Conservation (phyloP, 2,113 vertebrate species). For the Ceyx melanurus region DNA sequence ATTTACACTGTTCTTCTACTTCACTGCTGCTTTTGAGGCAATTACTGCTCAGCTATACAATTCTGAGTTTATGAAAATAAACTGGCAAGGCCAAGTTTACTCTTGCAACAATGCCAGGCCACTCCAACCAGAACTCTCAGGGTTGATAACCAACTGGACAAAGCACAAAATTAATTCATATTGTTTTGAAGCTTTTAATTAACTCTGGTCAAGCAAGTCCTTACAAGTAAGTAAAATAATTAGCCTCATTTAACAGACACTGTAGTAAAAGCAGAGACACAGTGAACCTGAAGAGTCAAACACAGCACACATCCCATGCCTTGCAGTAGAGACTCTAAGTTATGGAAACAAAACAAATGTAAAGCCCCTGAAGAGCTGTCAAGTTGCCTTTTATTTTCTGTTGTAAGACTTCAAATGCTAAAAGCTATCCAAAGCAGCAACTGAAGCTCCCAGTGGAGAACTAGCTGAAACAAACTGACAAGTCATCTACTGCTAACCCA, state of each 20-base stretch:
- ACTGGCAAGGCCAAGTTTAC: conserved; percentile 16
- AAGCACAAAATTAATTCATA: conserved; percentile 9
- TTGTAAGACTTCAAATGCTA: neutral
- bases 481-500: neutral
- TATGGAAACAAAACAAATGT: neutral
- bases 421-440: neutral
- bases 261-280: neutral
- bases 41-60: neutral
- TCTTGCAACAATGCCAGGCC: neutral
- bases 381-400: neutral
- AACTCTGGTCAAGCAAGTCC: conserved; percentile 42
- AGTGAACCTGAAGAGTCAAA: neutral
- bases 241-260: conserved; percentile 13
- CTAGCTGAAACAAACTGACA: neutral
- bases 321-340: neutral
- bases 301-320: neutral
- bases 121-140: neutral
- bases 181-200: conserved; percentile 37
- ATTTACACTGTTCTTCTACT: neutral
- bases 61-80: conserved; percentile 18
- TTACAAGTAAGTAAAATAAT: conserved; percentile 4
- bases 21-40: neutral
- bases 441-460: neutral
- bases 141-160: conserved; percentile 15
- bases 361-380: neutral